phyloP scores from a whole-genome alignment of 53 echinoderm and acorn worm genomes.

The Glandiceps talaboti region DNA sequence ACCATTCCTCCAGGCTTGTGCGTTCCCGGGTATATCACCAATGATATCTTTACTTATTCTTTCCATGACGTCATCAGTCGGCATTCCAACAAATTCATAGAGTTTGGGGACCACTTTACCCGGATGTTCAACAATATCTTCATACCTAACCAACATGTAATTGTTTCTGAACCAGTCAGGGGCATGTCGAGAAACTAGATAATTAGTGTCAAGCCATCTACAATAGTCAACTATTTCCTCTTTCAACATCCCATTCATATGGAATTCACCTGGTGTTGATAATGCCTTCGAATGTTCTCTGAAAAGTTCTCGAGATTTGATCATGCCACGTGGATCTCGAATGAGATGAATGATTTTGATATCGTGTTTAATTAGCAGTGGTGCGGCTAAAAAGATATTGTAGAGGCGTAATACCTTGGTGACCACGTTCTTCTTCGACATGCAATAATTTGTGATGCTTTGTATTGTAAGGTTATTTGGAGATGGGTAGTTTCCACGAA shows the following conservation, averaged over 20 bases:
- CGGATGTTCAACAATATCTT: background rate
- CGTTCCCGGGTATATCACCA: background rate
- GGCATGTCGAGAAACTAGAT: background rate
- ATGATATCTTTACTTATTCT: background rate
- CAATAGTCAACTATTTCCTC: background rate
- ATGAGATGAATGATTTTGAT: background rate
- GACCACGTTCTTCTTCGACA: background rate
- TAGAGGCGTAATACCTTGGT: background rate
- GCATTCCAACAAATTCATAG: background rate
- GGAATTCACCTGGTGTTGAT: background rate
- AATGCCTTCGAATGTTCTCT: background rate
- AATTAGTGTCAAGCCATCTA: background rate
- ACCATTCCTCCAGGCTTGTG: background rate
- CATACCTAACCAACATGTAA: background rate
- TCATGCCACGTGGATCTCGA: background rate
- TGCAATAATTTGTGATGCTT: too few relatives aligned
- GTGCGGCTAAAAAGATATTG: background rate
- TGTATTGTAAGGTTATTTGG: too few relatives aligned
- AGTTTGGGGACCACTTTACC: background rate
- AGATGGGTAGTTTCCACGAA: too few relatives aligned
- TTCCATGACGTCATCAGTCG: too few relatives aligned
- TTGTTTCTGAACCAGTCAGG: background rate
- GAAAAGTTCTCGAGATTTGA: background rate
- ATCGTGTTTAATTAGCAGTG: background rate
- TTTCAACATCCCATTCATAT: background rate